Percentiles rank a stretch among this genome's conserved stretches.
Evolutionary conservation across 2,113 vertebrate genomes (phyloP).

Genomic region (Eupsittula cactorum): DNA sequence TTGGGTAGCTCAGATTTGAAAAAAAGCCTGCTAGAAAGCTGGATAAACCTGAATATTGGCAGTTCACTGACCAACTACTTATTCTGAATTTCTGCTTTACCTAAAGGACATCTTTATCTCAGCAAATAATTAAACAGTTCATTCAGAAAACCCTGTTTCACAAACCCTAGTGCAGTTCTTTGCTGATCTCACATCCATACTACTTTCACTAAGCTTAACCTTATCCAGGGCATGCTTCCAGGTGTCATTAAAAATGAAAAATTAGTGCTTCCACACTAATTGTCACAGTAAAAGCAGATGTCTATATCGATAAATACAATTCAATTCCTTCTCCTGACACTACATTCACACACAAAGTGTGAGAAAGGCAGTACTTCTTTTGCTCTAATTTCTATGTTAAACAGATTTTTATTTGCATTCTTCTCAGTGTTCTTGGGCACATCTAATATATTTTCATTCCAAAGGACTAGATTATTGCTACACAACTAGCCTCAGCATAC

Average conservation of each 20-base stretch:
- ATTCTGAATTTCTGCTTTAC: not conserved
- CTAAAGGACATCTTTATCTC: not conserved
- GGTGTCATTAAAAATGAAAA: not conserved
- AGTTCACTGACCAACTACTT: not conserved
- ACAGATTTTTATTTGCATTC: conserved; percentile 27
- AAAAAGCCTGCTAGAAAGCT: not conserved
- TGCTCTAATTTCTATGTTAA: not conserved
- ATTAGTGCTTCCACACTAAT: not conserved
- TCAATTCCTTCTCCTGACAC: not conserved
- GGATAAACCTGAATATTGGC: not conserved
- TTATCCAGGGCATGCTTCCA: not conserved
- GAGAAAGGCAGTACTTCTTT: not conserved
- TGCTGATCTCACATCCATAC: not conserved
- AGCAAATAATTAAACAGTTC: not conserved
- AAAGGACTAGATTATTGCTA: not conserved
- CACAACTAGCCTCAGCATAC: not conserved
- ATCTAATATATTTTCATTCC: conserved; percentile 43
- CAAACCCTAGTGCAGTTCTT: not conserved
- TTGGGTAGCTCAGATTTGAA: not conserved
- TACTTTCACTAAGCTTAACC: not conserved
- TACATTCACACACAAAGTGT: not conserved
- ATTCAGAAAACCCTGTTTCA: not conserved
- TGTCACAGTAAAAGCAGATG: not conserved
- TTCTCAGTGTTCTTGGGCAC: not conserved
- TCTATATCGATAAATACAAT: not conserved